Percentiles rank a stretch among this genome's conserved stretches.
phyloP scores from a whole-genome alignment of 2,113 vertebrate species.

The Plecotus auritus region DNA sequence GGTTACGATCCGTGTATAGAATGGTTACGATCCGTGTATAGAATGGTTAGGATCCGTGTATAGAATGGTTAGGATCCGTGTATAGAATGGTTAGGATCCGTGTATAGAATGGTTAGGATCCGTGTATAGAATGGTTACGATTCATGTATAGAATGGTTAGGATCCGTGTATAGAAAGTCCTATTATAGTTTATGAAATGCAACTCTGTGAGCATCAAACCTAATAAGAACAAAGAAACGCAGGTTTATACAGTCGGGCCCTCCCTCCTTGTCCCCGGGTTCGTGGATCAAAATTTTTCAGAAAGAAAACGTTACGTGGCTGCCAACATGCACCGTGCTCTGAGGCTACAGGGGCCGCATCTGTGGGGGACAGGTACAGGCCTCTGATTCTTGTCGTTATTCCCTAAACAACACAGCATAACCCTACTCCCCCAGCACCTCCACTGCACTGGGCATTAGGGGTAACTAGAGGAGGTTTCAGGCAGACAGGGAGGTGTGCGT shows the following conservation, averaged over 20 bases:
- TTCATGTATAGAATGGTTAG: no score
- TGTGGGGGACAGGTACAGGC: not conserved
- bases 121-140: no score
- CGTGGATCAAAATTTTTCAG: not conserved
- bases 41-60: no score
- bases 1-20: no score
- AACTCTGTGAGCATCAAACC: not conserved
- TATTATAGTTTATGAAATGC: not conserved
- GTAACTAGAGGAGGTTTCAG: no score
- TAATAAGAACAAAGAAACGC: not conserved
- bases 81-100: no score
- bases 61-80: no score
- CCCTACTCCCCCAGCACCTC: no score
- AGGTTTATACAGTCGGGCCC: no score
- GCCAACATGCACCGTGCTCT: accelerated
- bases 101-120: no score
- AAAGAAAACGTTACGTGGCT: no score
- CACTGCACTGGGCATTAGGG: not conserved
- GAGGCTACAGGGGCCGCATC: accelerated
- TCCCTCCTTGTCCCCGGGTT: not conserved
- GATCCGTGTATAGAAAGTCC: not conserved
- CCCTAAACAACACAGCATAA: not conserved
- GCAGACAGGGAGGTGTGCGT: not conserved
- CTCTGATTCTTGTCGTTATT: not conserved
- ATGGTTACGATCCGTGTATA: no score